Evolutionary conservation across 2,888 invertebrate species (phyloP).

Genomic region (Eristalinus sepulchralis): DNA sequence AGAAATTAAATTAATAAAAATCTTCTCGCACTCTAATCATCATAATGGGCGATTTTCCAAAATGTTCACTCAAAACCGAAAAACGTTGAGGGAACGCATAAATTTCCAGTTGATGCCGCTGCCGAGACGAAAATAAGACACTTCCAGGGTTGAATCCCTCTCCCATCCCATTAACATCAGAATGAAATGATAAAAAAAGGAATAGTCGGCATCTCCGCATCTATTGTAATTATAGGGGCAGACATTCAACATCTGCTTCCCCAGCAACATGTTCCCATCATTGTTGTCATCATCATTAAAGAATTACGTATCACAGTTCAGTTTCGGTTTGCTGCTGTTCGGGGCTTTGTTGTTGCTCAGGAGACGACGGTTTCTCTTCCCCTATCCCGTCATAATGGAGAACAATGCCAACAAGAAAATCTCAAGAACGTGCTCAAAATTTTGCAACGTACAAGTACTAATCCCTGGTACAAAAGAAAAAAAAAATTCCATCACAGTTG

Average conservation of each 20-base stretch:
- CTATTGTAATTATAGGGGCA: slow-evolving; percentile 65
- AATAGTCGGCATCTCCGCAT: not conserved
- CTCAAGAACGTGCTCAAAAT: slow-evolving; percentile 69
- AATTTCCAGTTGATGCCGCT: slow-evolving; percentile 27
- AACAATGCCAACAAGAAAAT: slow-evolving; percentile 28
- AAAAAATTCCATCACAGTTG: slow-evolving; percentile 51
- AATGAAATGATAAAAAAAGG: not conserved
- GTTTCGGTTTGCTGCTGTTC: not conserved
- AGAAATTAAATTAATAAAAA: slow-evolving; percentile 49
- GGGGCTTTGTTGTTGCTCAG: not conserved
- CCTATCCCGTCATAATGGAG: not conserved
- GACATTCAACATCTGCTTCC: slow-evolving; percentile 61
- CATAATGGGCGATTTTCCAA: slow-evolving; percentile 51
- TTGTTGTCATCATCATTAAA: slow-evolving; percentile 51
- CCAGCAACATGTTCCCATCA: slow-evolving; percentile 68
- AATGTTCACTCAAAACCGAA: slow-evolving; percentile 16
- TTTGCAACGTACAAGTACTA: slow-evolving; percentile 52
- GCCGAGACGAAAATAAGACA: slow-evolving; percentile 19
- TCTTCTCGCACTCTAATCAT: slow-evolving; percentile 64
- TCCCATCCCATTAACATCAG: slow-evolving; percentile 35
- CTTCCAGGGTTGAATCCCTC: slow-evolving; percentile 47
- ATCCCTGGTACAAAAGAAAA: not conserved
- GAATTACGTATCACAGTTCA: slow-evolving; percentile 40
- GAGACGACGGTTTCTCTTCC: not conserved
- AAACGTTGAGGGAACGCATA: slow-evolving; percentile 19